Conservation (phyloP, 1,140 invertebrate species). For the Acyrthosiphon pisum region DNA sequence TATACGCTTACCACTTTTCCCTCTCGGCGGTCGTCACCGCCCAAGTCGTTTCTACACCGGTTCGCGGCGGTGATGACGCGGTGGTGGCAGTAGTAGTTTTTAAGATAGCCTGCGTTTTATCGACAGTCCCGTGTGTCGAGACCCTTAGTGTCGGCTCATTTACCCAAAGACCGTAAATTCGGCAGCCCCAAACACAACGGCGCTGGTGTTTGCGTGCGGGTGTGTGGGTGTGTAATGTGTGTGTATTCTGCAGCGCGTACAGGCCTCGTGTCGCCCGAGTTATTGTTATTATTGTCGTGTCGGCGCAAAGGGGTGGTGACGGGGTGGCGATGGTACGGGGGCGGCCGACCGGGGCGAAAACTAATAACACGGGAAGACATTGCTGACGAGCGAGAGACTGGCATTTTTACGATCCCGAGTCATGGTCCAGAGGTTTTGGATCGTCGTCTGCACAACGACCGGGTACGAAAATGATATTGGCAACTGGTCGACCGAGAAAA, state of each 20-base stretch:
- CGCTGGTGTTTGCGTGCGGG: background rate
- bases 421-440: conserved; percentile 48
- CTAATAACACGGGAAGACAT: conserved; percentile 49
- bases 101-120: conserved; percentile 54
- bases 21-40: background rate
- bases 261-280: conserved; percentile 35
- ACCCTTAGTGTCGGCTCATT: conserved; percentile 55
- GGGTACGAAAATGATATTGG: conserved; percentile 27
- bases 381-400: conserved; percentile 42
- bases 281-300: conserved; percentile 43
- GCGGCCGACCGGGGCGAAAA: conserved; percentile 9
- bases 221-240: background rate
- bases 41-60: background rate
- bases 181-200: background rate
- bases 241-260: background rate
- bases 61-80: background rate
- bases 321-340: no score
- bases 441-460: conserved; percentile 17
- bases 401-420: conserved; percentile 43
- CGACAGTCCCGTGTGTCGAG: conserved; percentile 31
- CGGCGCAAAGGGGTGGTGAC: no score
- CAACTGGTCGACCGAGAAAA: conserved; percentile 45
- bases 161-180: conserved; percentile 49
- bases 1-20: background rate
- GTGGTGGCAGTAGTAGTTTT: background rate